Conservation (phyloP, 2,888 invertebrate genomes). For the Acleris literana region DNA sequence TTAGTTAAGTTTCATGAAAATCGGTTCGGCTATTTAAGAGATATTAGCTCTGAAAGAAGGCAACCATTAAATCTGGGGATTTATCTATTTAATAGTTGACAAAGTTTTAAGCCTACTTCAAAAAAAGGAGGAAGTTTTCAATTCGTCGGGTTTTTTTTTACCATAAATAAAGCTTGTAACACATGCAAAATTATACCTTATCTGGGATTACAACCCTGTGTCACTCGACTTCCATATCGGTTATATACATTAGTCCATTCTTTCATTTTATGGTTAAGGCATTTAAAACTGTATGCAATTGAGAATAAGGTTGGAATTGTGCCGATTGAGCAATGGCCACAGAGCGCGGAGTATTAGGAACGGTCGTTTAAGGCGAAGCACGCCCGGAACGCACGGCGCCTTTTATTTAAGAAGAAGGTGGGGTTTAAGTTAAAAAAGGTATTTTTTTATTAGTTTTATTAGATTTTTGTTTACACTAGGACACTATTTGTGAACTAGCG, state of each 20-base stretch:
- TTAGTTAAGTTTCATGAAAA: no score
- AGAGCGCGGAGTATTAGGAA: constrained; percentile 36
- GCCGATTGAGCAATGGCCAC: constrained; percentile 21
- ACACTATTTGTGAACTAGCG: no score
- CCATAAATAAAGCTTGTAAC: not conserved
- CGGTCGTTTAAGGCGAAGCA: constrained; percentile 37
- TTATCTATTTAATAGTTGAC: no score
- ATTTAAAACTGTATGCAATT: not conserved
- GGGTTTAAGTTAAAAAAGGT: constrained; percentile 23
- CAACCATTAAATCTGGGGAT: no score
- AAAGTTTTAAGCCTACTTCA: no score
- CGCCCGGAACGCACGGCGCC: constrained; percentile 33
- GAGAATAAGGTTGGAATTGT: not conserved
- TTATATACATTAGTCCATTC: constrained; percentile 15
- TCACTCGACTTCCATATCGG: constrained; percentile 12
- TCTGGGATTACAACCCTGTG: constrained; percentile 19
- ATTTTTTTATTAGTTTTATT: not conserved
- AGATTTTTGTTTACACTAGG: no score
- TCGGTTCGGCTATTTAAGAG: not conserved
- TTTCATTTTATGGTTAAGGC: not conserved
- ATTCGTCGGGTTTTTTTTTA: no score
- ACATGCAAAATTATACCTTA: constrained; percentile 10
- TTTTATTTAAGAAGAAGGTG: constrained; percentile 35
- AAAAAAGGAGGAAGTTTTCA: no score
- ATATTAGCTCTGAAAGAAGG: no score